Evolutionary conservation across 2,797 vertebrate genomes (phyloP).

Genomic region (Anguilla obscura): DNA sequence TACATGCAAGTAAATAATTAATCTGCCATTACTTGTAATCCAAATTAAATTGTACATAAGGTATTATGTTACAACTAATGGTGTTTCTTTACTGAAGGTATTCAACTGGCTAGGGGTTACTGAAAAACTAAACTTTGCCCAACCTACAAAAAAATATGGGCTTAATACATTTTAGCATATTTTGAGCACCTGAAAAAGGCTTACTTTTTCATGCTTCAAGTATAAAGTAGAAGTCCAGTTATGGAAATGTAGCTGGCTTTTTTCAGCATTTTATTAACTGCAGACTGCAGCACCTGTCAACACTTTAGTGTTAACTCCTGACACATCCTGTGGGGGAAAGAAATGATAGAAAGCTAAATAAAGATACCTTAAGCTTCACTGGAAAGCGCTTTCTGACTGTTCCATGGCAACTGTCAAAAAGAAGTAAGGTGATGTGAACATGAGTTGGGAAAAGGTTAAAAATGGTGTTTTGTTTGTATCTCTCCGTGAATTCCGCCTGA

Average conservation of each 20-base stretch:
- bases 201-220: neutral
- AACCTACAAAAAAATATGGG: neutral
- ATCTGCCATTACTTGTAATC: too few relatives aligned
- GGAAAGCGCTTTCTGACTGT: neutral
- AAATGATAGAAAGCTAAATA: neutral
- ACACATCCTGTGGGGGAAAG: neutral
- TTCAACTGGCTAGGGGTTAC: slow-evolving; percentile 39
- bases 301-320: neutral
- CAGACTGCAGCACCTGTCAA: neutral
- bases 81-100: too few relatives aligned
- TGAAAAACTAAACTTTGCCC: slow-evolving; percentile 8
- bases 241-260: neutral
- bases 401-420: neutral
- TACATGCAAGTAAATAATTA: too few relatives aligned
- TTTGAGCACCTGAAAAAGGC: neutral
- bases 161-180: neutral
- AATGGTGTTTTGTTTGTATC: neutral
- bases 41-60: too few relatives aligned
- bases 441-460: neutral
- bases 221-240: neutral
- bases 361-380: neutral
- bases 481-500: neutral
- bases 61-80: too few relatives aligned
- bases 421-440: neutral
- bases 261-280: neutral